Evolutionary conservation across 2,888 invertebrate species (phyloP).

Genomic region (Anorthoa munda): DNA sequence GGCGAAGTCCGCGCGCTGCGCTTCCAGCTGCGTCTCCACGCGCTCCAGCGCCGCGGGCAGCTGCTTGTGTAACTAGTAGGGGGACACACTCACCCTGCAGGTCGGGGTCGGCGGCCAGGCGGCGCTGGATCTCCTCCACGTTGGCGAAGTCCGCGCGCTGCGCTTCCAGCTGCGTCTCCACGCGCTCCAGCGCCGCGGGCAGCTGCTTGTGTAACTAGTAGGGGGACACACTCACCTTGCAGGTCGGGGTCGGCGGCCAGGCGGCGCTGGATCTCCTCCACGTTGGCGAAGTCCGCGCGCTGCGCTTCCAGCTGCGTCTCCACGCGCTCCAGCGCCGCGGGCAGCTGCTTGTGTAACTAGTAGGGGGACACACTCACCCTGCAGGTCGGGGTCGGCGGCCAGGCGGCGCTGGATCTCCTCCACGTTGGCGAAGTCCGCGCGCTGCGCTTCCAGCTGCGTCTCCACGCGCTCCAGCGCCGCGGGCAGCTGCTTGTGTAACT

Average conservation of each 20-base stretch:
- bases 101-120: constrained; percentile 77
- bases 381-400: not conserved
- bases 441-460: too few species aligned
- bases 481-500: too few species aligned
- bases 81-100: not conserved
- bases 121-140: constrained; percentile 91
- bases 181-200: too few species aligned
- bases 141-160: too few species aligned
- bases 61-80: too few species aligned
- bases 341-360: not conserved
- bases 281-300: constrained; percentile 83
- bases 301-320: constrained; percentile 70
- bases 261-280: constrained; percentile 1
- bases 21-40: too few species aligned
- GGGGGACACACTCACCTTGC: constrained; percentile 67
- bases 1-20: too few species aligned
- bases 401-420: constrained; percentile 1
- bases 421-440: not conserved
- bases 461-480: not conserved
- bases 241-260: constrained; percentile 74
- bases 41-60: too few species aligned
- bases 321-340: constrained; percentile 15
- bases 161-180: too few species aligned
- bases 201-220: constrained; percentile 61
- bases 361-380: too few species aligned